Conservation (phyloP, 2,797 vertebrate genomes). For the Limnodromus scolopaceus region DNA sequence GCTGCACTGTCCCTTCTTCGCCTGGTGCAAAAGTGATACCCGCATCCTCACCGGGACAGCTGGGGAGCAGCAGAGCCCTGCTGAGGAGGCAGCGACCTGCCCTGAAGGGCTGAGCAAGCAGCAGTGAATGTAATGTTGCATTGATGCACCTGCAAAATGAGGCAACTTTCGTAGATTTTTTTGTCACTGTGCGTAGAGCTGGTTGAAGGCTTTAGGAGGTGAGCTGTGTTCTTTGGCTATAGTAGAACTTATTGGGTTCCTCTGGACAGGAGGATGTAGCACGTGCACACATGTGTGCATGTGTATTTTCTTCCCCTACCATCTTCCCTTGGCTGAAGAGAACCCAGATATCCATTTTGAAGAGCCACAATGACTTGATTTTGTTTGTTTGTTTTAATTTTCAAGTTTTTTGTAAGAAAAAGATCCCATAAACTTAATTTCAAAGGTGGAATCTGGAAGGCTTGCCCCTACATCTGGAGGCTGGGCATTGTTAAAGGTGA, state of each 20-base stretch:
- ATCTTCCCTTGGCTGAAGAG: not conserved
- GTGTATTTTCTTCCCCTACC: not conserved
- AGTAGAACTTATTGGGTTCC: not conserved
- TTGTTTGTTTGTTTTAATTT: not conserved
- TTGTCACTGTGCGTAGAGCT: not conserved
- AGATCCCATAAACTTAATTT: not conserved
- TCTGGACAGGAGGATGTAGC: not conserved
- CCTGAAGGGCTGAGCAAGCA: not conserved
- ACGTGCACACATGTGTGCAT: accelerated
- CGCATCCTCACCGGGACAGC: not conserved
- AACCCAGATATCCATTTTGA: not conserved
- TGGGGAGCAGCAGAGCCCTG: not conserved
- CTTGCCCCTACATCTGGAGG: not conserved
- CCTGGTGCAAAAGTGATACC: not conserved
- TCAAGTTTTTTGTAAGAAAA: not conserved
- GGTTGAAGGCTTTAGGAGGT: not conserved
- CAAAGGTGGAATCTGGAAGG: not conserved
- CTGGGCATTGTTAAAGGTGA: not conserved
- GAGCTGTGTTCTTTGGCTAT: not conserved
- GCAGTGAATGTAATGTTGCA: accelerated
- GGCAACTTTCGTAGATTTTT: not conserved
- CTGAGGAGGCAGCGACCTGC: not conserved
- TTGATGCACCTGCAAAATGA: not conserved
- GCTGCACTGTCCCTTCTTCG: not conserved
- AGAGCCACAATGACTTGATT: not conserved